These are phyloP conservation scores for Cynaeus angustus DNA, from an alignment of 2,888 invertebrate species.

Conservation along the genomic window DNA sequence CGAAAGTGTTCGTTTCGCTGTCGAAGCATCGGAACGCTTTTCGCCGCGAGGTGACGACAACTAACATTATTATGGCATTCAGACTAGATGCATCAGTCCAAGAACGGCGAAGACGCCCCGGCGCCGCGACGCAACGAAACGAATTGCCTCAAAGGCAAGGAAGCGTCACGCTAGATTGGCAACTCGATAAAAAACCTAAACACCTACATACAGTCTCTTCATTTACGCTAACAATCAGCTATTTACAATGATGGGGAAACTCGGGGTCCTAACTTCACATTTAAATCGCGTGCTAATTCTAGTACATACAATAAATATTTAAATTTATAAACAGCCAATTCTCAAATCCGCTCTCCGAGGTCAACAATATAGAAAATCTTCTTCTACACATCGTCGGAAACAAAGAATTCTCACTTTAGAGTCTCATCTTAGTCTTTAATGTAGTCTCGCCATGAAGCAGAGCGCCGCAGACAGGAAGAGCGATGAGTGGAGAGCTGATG, in stretches of 20 bases:
- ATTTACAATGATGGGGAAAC: slow-evolving; percentile 46
- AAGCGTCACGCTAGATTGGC: slow-evolving; percentile 51
- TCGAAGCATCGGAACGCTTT: slow-evolving; percentile 17
- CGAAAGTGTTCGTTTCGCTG: slow-evolving; percentile 35
- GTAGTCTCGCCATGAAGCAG: slow-evolving; percentile 21
- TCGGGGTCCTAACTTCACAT: slow-evolving; percentile 48
- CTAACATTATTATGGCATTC: slow-evolving; percentile 46
- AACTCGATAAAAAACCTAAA: slow-evolving; percentile 46
- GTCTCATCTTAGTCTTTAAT: slow-evolving; percentile 44
- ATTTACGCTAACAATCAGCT: slow-evolving; percentile 59
- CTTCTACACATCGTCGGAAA: slow-evolving; percentile 25
- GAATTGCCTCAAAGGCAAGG: slow-evolving; percentile 37
- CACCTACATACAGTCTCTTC: slow-evolving; percentile 62
- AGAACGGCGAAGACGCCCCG: slow-evolving; percentile 11
- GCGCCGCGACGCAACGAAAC: slow-evolving; percentile 37
- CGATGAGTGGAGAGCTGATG: slow-evolving; percentile 3
- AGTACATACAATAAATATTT: slow-evolving; percentile 56
- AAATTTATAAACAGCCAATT: slow-evolving; percentile 57
- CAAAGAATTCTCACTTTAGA: slow-evolving; percentile 43
- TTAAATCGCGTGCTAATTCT: slow-evolving; percentile 48
- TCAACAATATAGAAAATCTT: slow-evolving; percentile 42
- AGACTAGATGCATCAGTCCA: slow-evolving; percentile 45
- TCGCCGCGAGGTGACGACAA: slow-evolving; percentile 17
- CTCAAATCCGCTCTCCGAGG: slow-evolving; percentile 44
- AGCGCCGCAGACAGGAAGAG: slow-evolving; percentile 5